Conservation (phyloP, 2,113 vertebrate genomes). For the Sarotherodon lohbergeri region DNA sequence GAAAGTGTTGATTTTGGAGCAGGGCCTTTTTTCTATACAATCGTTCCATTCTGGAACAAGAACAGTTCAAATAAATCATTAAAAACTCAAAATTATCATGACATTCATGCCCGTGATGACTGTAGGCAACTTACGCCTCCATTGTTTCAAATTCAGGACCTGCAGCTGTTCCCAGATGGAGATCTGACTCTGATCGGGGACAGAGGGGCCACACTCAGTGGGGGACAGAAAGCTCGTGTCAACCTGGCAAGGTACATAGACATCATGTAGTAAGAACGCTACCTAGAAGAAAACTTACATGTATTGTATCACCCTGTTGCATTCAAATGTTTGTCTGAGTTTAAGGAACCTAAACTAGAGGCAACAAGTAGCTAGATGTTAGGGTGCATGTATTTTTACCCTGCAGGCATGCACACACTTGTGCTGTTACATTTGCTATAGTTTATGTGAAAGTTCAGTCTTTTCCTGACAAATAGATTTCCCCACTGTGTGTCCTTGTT, state of each 20-base stretch:
- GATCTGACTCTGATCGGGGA: conserved; percentile 91
- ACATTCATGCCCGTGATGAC: neutral
- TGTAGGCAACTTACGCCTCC: neutral
- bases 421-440: neutral
- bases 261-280: neutral
- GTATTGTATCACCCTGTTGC: neutral
- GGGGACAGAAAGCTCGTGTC: conserved; percentile 92
- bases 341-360: neutral
- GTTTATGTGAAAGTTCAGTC: neutral
- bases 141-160: conserved; percentile 71
- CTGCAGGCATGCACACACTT: neutral
- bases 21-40: neutral
- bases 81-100: neutral
- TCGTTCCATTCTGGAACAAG: neutral
- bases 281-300: neutral
- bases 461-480: neutral
- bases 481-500: neutral
- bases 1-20: neutral
- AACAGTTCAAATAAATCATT: neutral
- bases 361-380: neutral
- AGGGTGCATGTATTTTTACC: neutral
- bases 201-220: conserved; percentile 88
- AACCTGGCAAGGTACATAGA: conserved; percentile 84
- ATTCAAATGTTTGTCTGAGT: neutral
- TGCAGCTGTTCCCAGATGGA: conserved; percentile 83